Evolutionary conservation across 2,113 vertebrate species (phyloP), one percentile per base, ranked within the genome.

Genomic region (Brachionichthys hirsutus): DNA sequence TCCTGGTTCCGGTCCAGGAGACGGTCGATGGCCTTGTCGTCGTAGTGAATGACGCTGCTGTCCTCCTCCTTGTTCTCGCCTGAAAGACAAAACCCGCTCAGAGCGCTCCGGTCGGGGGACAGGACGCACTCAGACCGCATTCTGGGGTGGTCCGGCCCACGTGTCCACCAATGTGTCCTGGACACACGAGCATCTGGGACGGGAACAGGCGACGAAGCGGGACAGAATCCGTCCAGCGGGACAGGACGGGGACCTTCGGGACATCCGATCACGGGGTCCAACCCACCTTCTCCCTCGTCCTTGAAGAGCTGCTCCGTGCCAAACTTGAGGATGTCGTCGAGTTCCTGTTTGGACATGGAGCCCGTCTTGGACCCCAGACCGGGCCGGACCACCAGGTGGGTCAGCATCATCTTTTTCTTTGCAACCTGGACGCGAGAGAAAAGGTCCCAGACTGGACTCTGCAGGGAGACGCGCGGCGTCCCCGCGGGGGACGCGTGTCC

Each of bases 341-440:
- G 93, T 54, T 98, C 96, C 82, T 98, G 96, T 75, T 98, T 98
- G 75, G 95, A 98, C 96, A 98, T 98, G 61, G 96, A 98, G 40
- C 96, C 96, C 0, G 96, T 98, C 86, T 98, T 98, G 70, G 96
- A 98, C 41, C 96, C 96, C 46, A 98, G 81, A 15, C 96, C 96
- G 1, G 96, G 96, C 51, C 96, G 92, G 64, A 98, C 96, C 67
- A 98, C 96, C 76, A 98, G 85, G 79, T 98, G 96, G 30, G 96
- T 98, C 67, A 98, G 74, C 96, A 98, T 98, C 96, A 98, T 98
- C 82, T 98, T 98, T 77, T 98, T 98, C 87, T 98, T 98, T 41
- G 96, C 96, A 75, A 98, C 96, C 90, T 92, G 67, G 7, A 72
- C 1, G 41, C 2, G 62, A 7, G 0, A 16, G 1, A 5, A 9